Evolutionary conservation across 2,888 invertebrate genomes (phyloP), one percentile per base, ranked within the genome.

Genomic region (Encarsia formosa): DNA sequence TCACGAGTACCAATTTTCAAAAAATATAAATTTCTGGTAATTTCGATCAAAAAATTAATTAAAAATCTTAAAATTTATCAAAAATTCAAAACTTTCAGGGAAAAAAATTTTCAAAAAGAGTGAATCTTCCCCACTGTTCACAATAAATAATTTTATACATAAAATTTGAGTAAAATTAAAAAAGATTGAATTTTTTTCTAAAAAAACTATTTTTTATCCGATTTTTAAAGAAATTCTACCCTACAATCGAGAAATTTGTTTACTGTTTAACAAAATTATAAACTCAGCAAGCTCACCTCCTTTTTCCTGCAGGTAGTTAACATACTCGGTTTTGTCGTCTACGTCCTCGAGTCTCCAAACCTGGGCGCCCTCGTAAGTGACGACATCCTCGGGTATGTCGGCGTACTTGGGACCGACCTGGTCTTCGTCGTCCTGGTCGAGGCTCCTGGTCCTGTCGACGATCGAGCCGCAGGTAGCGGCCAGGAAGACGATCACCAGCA

Each of bases 291-390:
- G 56, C 58, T 41, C 44, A 85, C 85, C 81, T 65, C 79, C 79
- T 63, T 77, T 77, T 6, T 80, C 78, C 61, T 80, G 77, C 44
- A 85, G 71, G 59, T 78, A 77, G 34, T 60, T 60, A 0, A 63
- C 75, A 66, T 69, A 78, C 67, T 76, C 77, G 59, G 79, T 80
- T 65, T 74, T 78, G 58, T 78, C 77, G 31, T 75, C 76, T 41
- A 77, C 76, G 13, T 79, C 76, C 5, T 71, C 72, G 35, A 88
- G 83, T 66, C 87, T 81, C 86, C 88, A 87, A 15, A 90, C 73
- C 74, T 91, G 89, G 16, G 86, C 84, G 3, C 89, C 90, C 42
- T 82, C 79, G 69, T 90, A 91, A 44, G 82, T 81, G 37, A 87
- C 78, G 45, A 59, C 60, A 24, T 67, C 67, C 43, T 72, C 71